Evolutionary conservation across 2,113 vertebrate genomes (phyloP).

Genomic region (Menura novaehollandiae): DNA sequence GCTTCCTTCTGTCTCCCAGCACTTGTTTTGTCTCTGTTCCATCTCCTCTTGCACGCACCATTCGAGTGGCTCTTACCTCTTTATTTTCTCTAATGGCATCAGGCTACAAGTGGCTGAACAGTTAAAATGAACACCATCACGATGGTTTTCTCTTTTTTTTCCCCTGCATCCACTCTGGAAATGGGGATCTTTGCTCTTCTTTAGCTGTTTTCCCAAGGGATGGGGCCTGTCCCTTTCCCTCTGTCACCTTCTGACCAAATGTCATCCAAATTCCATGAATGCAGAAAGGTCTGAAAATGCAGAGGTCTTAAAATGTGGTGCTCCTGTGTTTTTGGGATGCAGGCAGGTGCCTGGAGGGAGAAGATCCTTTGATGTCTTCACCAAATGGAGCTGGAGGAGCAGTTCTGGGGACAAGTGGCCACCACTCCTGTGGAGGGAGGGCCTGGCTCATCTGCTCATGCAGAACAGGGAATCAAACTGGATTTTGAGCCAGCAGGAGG

Average conservation of each 20-base stretch:
- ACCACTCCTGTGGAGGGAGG: rapidly evolving
- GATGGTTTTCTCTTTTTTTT: no score
- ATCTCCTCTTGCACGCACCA: not conserved
- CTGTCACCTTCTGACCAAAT: not conserved
- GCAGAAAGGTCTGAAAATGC: not conserved
- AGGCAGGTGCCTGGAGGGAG: not conserved
- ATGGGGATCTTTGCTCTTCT: not conserved
- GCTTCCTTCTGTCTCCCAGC: not conserved
- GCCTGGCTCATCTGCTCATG: not conserved
- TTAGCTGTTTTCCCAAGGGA: not conserved
- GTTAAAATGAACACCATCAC: constrained; percentile 38
- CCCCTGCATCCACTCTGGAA: not conserved
- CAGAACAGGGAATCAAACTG: rapidly evolving
- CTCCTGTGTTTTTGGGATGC: rapidly evolving
- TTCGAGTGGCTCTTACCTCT: constrained; percentile 55
- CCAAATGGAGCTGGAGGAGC: not conserved
- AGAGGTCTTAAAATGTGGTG: rapidly evolving
- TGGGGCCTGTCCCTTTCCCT: not conserved
- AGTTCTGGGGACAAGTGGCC: rapidly evolving
- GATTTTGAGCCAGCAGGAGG: not conserved
- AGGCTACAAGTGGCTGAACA: constrained; percentile 48
- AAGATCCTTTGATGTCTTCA: not conserved
- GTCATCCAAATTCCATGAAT: rapidly evolving
- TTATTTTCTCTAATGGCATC: constrained; percentile 51
- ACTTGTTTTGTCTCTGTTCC: constrained; percentile 19